A percentile compares a stretch with the other conserved stretches of the same genome.
Conservation (phyloP, 1,140 invertebrate species). For the Drosophila littoralis region DNA sequence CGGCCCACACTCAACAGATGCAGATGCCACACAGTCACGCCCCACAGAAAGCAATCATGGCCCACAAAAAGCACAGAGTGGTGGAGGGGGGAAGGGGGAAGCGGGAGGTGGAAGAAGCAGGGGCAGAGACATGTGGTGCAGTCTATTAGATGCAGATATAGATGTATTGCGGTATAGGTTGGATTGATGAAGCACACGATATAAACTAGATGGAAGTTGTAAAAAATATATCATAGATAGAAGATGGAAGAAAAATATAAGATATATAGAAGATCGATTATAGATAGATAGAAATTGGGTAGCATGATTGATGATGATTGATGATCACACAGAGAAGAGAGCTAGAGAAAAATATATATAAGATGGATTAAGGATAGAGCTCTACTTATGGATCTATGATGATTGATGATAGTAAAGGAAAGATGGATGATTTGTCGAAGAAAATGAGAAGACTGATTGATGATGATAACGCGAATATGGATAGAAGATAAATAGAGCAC, state of each 20-base stretch:
- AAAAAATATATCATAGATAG: neutral
- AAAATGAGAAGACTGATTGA: too few relatives aligned
- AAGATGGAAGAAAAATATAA: neutral
- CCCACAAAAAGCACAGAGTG: neutral
- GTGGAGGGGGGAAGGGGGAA: neutral
- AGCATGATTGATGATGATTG: too few relatives aligned
- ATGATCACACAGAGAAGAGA: neutral
- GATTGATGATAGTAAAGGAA: too few relatives aligned
- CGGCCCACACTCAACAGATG: constrained; percentile 14
- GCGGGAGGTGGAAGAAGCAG: neutral
- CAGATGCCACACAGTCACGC: constrained; percentile 9
- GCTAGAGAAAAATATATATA: too few relatives aligned
- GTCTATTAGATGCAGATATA: constrained; percentile 12
- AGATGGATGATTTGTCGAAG: too few relatives aligned
- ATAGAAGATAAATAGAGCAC: too few relatives aligned
- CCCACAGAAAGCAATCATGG: constrained; percentile 11
- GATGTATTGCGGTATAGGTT: neutral
- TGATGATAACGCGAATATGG: too few relatives aligned
- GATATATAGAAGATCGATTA: neutral
- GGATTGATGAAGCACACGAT: neutral
- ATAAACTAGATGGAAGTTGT: neutral
- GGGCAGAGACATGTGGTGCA: neutral
- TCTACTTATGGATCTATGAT: too few relatives aligned
- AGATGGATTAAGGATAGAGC: neutral
- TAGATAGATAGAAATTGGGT: neutral